Conservation (phyloP, 2,797 vertebrate species). For the Tadarida brasiliensis region DNA sequence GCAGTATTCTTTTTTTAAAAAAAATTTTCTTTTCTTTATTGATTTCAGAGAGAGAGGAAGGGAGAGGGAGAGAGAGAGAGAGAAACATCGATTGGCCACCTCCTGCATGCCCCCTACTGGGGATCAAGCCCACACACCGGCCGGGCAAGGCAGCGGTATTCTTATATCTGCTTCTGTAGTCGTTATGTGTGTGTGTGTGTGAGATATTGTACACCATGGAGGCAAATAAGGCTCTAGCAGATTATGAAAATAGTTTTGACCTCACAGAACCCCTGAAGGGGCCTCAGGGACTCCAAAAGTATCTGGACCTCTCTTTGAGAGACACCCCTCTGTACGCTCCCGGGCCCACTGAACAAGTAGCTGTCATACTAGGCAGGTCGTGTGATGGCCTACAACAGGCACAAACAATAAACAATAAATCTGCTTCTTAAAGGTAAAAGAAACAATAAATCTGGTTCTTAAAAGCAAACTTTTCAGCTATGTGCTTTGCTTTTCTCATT, state of each 20-base stretch:
- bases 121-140: too few species aligned
- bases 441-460: not conserved
- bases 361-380: not conserved
- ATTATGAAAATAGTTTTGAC: constrained; percentile 23
- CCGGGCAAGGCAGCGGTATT: too few species aligned
- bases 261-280: not conserved
- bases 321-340: not conserved
- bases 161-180: not conserved
- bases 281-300: not conserved
- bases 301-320: not conserved
- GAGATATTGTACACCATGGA: not conserved
- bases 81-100: too few species aligned
- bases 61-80: too few species aligned
- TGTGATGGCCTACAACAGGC: not conserved
- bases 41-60: too few species aligned
- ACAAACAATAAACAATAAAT: not conserved
- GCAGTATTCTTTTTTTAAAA: not conserved
- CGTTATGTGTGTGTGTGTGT: not conserved
- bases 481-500: not conserved
- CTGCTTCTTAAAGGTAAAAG: too few species aligned
- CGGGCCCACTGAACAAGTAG: not conserved
- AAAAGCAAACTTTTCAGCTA: not conserved
- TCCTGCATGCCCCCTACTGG: not conserved
- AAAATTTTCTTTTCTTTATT: too few species aligned
- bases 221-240: not conserved